Evolutionary conservation across 2,888 invertebrate genomes (phyloP), one percentile per base, ranked within the genome.

Genomic region (Notodonta dromedarius): DNA sequence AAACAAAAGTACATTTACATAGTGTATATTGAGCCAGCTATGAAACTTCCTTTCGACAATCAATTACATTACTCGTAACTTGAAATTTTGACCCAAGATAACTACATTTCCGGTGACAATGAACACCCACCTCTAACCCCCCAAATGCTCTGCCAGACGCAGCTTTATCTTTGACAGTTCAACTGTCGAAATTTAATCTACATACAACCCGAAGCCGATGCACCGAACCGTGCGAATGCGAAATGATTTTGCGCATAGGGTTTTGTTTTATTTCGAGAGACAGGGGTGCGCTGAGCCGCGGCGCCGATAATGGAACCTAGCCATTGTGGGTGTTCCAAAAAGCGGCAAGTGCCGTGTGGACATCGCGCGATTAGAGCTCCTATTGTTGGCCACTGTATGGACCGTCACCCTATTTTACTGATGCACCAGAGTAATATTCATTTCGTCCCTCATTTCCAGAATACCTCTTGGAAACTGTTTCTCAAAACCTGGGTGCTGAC

Each of bases 251-350:
- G 82, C 78, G 80, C 82, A 82, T 85, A 83, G 80, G 76, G 81
- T 83, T 39, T 85, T 83, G 82, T 82, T 86, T 86, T 85, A 82
- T 83, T 85, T 83, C 79, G 70, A 72, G 77, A 73, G 76, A 79
- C 79, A 79, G 73, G 77, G 75, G 79, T 73, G 83, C 82, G 74
- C 78, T 80, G 79, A 82, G 76, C 75, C 82, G 82, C 76, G 74
- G 72, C 69, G 69, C 71, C 77, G 86, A 85, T 86, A 86, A 84
- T 83, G 80, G 80, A 82, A 77, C 68, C 74, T 66, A 66, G 67
- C 69, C 71, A 78, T 72, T 75, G 75, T 75, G 72, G 77, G 67
- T 71, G 66, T 71, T 73, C 71, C 77, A 79, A 80, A 80, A 76
- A 78, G 70, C 65, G 69, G 72, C 70, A 72, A 75, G 70, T 66